Base-by-base conservation (phyloP, 2,888 invertebrate genomes). In the Rhorus exstirpatorius region DNA sequence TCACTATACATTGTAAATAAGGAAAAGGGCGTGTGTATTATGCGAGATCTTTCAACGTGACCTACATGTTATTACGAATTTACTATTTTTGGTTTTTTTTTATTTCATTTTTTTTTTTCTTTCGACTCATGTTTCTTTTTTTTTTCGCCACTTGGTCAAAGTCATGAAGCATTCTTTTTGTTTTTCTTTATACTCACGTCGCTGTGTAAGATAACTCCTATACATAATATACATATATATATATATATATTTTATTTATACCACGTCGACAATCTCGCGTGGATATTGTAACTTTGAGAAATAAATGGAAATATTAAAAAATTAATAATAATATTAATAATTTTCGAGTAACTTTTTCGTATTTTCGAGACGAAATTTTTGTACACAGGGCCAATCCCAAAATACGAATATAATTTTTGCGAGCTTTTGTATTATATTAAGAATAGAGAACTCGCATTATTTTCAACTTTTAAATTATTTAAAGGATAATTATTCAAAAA, bases 161-260 rank as follows among this genome's bases (percentile, higher is more conserved):
- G 86, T 88, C 65, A 72, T 31, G 65, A n/a, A 63, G 31, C 53
- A 38, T 55, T 35, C 35, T 31, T 61, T 63, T 49, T 68, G 85
- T 31, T 14, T 55, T 53, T 58, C n/a, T 63, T 74, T 41, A 24
- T 75, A 75, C n/a, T 65, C 81, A 84, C 85, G 78, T 88, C 86
- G 81, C 77, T 83, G 78, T 89, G 88, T 88, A 89, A 88, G 79
- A 88, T 88, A 87, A 85, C 86, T 84, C 80, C 83, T 87, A 88
- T 88, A 87, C 86, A 87, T 88, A 88, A 84, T 72, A 83, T 78
- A 81, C 85, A n/a, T n/a, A n/a, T n/a, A n/a, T n/a, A n/a, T n/a
- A 85, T 86, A 86, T 84, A 83, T 85, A 84, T 81, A 68, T 79
- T 81, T 79, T 82, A 82, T 82, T 79, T 82, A 79, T 79, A 60